Base-by-base conservation (phyloP, 1,140 invertebrate species). In the Steinernema khuongi region DNA sequence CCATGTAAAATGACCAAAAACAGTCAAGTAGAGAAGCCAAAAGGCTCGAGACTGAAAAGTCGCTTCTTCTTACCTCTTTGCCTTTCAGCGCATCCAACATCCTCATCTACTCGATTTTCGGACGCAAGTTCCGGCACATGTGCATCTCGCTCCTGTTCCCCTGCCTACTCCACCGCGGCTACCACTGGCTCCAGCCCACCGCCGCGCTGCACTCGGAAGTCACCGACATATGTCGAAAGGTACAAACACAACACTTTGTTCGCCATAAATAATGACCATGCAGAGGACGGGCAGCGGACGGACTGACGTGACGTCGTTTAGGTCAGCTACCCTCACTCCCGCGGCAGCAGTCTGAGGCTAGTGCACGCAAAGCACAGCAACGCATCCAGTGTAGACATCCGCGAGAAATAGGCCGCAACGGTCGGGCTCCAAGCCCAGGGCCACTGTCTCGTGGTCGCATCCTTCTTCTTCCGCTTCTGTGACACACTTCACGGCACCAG, bases 21-120 rank as follows among this genome's bases (percentile, higher is more conserved):
- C n/a, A n/a, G n/a, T n/a, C n/a, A n/a, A n/a, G n/a, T n/a, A n/a
- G n/a, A n/a, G n/a, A n/a, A n/a, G n/a, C n/a, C n/a, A n/a, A n/a
- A n/a, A n/a, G n/a, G n/a, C n/a, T n/a, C n/a, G n/a, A n/a, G n/a
- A n/a, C n/a, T n/a, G n/a, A n/a, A n/a, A n/a, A n/a, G n/a, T n/a
- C n/a, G n/a, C n/a, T n/a, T 50, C 19, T 68, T 68, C 0, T 66
- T 50, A 66, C 17, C 14, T 66, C 22, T 41, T 70, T 0, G n/a
- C 14, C 14, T 75, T 77, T 36, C 60, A 77, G 76, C 31, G 76
- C 77, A 17, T 78, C 75, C 1, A 78, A 78, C 32, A 73, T 78
- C 19, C 41, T 76, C 14, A 78, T 78, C 75, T 78, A 78, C 66
- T 76, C 74, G 0, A 41, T 78, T 2, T 78, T 78, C 43, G 77